Percentiles rank a stretch among this genome's conserved stretches.
These are phyloP conservation scores for Pharmacophagus antenor DNA, from an alignment of 2,888 invertebrate species.

Conservation along the genomic window DNA sequence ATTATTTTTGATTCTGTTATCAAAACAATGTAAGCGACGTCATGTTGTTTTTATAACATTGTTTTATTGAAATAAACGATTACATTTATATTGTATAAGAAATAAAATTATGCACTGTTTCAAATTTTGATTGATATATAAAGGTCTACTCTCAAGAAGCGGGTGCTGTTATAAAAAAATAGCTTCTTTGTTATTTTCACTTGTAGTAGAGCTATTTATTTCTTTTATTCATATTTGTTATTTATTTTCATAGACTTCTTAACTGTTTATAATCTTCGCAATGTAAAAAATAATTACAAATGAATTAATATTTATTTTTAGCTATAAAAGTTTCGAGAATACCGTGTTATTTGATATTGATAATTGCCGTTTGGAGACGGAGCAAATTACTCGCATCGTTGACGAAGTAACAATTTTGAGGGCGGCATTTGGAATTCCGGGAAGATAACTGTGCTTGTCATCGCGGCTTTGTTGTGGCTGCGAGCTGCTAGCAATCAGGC, in stretches of 20 bases:
- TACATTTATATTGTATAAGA: too few species aligned
- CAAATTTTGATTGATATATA: too few species aligned
- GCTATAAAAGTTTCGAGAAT: neutral
- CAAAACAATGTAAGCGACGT: too few species aligned
- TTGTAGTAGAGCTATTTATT: neutral
- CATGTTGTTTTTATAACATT: too few species aligned
- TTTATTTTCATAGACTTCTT: neutral
- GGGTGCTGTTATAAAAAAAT: too few species aligned
- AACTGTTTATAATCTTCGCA: neutral
- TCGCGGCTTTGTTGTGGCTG: constrained; percentile 64
- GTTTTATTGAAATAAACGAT: too few species aligned
- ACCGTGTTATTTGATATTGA: constrained; percentile 10
- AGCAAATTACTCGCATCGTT: constrained; percentile 60
- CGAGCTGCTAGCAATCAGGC: constrained; percentile 59
- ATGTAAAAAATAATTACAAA: neutral
- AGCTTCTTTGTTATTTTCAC: too few species aligned
- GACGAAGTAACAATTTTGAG: constrained; percentile 49
- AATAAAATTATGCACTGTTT: too few species aligned
- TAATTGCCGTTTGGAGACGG: constrained; percentile 28
- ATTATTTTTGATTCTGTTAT: too few species aligned
- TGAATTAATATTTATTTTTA: neutral
- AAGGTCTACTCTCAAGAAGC: too few species aligned
- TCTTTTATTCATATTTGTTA: neutral
- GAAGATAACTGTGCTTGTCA: constrained; percentile 61
- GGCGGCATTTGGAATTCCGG: constrained; percentile 56